Conservation (phyloP, 2,113 vertebrate genomes). For the Sorex araneus region DNA sequence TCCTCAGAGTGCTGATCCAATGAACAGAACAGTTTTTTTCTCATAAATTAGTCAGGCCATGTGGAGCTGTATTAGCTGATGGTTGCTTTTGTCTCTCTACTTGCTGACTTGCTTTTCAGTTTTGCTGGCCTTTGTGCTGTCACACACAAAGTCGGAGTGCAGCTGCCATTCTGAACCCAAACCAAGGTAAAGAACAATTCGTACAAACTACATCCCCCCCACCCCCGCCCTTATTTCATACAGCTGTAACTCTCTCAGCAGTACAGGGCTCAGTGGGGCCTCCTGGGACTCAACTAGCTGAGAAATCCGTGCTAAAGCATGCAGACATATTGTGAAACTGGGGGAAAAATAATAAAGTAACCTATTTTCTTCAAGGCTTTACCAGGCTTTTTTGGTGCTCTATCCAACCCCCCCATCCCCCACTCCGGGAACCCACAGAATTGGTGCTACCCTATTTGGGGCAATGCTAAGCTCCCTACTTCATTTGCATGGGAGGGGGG, state of each 20-base stretch:
- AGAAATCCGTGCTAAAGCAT: slow-evolving; percentile 92
- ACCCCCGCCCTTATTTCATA: slow-evolving; percentile 87
- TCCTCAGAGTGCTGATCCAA: slow-evolving; percentile 93
- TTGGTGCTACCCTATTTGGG: slow-evolving; percentile 86
- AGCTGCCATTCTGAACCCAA: slow-evolving; percentile 90
- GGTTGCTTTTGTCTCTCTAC: slow-evolving; percentile 93
- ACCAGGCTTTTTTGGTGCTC: slow-evolving; percentile 86
- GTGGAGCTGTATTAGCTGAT: slow-evolving; percentile 94
- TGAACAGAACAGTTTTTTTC: slow-evolving; percentile 94
- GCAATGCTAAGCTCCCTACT: slow-evolving; percentile 53
- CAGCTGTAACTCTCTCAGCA: slow-evolving; percentile 93
- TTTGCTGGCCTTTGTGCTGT: slow-evolving; percentile 92
- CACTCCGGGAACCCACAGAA: slow-evolving; percentile 80
- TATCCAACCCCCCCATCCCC: too few species aligned
- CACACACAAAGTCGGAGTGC: slow-evolving; percentile 94
- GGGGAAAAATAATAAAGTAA: slow-evolving; percentile 78
- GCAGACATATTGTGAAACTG: slow-evolving; percentile 85
- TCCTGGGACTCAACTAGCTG: slow-evolving; percentile 95
- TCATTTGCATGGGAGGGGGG: slow-evolving; percentile 28
- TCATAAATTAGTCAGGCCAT: slow-evolving; percentile 99
- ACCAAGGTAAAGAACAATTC: slow-evolving; percentile 92
- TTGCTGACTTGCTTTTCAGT: slow-evolving; percentile 94
- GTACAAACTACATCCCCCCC: slow-evolving; percentile 89
- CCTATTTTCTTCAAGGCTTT: slow-evolving; percentile 89
- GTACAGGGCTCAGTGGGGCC: slow-evolving; percentile 90